Percentiles rank a stretch among this genome's conserved stretches.
Evolutionary conservation across 92 coral and sea anemone genomes (phyloP).

Genomic region (Montipora capitata): DNA sequence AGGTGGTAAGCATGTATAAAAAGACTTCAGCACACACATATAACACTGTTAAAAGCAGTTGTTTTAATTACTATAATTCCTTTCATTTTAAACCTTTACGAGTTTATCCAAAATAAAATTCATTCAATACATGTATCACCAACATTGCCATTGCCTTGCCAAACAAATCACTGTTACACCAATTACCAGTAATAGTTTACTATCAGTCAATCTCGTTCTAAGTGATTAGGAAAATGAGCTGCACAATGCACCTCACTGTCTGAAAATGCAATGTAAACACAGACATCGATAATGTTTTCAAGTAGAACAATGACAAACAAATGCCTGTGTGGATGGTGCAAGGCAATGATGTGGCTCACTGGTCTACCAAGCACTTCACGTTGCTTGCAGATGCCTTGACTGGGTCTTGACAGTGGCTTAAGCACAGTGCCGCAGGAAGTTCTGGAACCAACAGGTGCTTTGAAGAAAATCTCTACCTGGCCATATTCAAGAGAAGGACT

Average conservation of each 20-base stretch:
- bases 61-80: constrained; percentile 8
- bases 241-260: constrained; percentile 54
- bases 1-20: no score
- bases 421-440: constrained; percentile 36
- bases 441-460: constrained; percentile 30
- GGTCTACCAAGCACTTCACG: constrained; percentile 53
- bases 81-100: constrained; percentile 12
- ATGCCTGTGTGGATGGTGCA: constrained; percentile 39
- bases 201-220: constrained; percentile 34
- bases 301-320: constrained; percentile 27
- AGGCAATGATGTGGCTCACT: constrained; percentile 44
- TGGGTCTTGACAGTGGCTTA: constrained; percentile 22
- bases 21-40: neutral
- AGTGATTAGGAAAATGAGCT: constrained; percentile 66
- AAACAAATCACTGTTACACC: constrained; percentile 8
- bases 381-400: constrained; percentile 40
- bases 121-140: constrained; percentile 18
- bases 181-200: neutral
- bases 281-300: constrained; percentile 44
- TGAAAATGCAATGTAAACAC: constrained; percentile 57
- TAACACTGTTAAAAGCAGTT: constrained; percentile 18
- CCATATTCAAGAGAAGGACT: constrained; percentile 39
- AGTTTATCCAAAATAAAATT: constrained; percentile 20
- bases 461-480: constrained; percentile 47
- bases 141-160: constrained; percentile 11